Base-by-base conservation (phyloP, 1,140 invertebrate species). In the Halictus rubicundus region DNA sequence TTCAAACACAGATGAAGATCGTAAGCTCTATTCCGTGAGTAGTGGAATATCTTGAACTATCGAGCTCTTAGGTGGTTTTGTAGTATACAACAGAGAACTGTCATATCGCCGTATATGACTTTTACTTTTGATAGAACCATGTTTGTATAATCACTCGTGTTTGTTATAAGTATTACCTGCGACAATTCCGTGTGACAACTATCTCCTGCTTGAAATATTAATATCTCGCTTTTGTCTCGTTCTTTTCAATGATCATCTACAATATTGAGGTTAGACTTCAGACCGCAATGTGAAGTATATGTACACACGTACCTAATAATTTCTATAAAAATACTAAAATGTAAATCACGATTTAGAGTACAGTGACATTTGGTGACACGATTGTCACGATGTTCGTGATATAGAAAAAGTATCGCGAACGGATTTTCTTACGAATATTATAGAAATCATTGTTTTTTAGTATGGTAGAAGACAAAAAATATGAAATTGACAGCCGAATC, bases 401-500 rank as follows among this genome's bases (percentile, higher is more conserved):
- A 54, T 46, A 27, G 49, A 66, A 74, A 23, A 21, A 6, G 23
- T 54, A 59, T 54, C 73, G 27, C 7, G 16, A 64, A 69, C 39
- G 5, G 42, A 63, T 52, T 25, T 0, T 1, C 39, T 42, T 12
- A 57, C 23, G 37, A 68, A 21, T 61, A 72, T 71, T n/a, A 66
- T 60, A 74, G 3, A 61, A 69, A 60, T 39, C 63, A 23, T 66
- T 78, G 66, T 77, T 27, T 78, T 84, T 87, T 88, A 92, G 90
- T 82, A 92, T 93, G 91, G 82, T 92, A 88, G 91, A 92, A 78
- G 88, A 92, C 86, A 90, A 80, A 84, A 90, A 89, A 57, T 88
- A 89, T 83, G 86, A 90, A 85, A 90, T 95, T 81, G 94, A 94
- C 75, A 92, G 93, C 78, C 90, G 95, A 80, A 92, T 96, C 39